Evolutionary conservation across 1,140 invertebrate species (phyloP), one percentile per base, ranked within the genome.

Genomic region (Dendrolimus punctatus): DNA sequence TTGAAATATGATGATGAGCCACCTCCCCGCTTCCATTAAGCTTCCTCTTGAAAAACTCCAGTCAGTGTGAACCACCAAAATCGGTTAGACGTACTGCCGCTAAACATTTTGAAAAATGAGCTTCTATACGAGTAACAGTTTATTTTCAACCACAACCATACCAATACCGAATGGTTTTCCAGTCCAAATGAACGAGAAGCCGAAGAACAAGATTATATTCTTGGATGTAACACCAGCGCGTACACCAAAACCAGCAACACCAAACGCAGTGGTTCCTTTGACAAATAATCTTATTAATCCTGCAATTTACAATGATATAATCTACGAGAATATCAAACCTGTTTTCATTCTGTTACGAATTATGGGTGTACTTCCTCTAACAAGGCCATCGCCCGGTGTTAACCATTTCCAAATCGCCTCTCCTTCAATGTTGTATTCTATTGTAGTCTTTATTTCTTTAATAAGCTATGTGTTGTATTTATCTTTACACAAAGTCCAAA

Each of bases 361-460:
- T 8, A 86, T 92, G 75, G 91, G 91, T 6, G 88, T 90, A 3
- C 73, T 91, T 46, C 91, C 91, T 5, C 79, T 91, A 36, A 88
- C 82, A 5, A 76, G 85, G 43, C 64, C 73, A 4, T 75, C 80
- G 36, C 62, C 80, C 0, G 85, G 88, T 3, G 61, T 88, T 5
- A 88, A 84, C 40, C 68, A 80, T 52, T 89, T 90, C 59, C 68
- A 71, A 5, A 51, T 90, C 1, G 80, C 81, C 8, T 88, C 88
- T 0, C 73, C 87, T 2, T 76, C 88, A 0, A 88, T 91, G 76
- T 58, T 85, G 2, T 92, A 92, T 58, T 91, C 90, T 0, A 53
- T 88, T 5, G 43, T 88, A 8, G 71, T 91, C 41, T 91, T 87
- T 58, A 49, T 79, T 5, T 58, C 83, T 2, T 60, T 91, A 8